These are phyloP conservation scores for Lepidochitona cinerea DNA, from an alignment of 2,888 invertebrate genomes.

Conservation along the genomic window DNA sequence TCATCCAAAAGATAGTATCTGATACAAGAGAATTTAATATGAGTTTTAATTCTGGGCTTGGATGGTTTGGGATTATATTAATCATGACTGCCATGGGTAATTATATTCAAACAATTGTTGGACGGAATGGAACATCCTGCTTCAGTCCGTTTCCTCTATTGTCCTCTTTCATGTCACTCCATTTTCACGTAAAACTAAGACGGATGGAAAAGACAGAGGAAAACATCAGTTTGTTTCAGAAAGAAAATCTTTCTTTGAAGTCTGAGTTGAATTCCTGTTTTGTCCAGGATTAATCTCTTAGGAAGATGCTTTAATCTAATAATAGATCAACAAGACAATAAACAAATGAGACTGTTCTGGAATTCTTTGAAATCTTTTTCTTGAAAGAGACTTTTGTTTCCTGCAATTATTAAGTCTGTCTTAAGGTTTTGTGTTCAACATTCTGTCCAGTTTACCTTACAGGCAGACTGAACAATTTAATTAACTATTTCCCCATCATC, in stretches of 20 bases:
- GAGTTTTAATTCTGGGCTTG: too few species aligned
- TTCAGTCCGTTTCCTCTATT: too few species aligned
- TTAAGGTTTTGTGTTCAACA: not conserved
- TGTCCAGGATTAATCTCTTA: not conserved
- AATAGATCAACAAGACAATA: not conserved
- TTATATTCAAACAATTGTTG: too few species aligned
- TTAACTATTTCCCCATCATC: not conserved
- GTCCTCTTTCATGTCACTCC: too few species aligned
- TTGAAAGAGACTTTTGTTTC: not conserved
- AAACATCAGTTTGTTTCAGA: too few species aligned
- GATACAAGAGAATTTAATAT: too few species aligned
- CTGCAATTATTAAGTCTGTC: not conserved
- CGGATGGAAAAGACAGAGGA: too few species aligned
- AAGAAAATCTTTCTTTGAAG: not conserved
- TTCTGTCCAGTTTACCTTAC: not conserved
- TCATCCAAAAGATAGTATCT: too few species aligned
- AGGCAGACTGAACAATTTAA: not conserved
- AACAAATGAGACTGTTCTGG: not conserved
- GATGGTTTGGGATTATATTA: too few species aligned
- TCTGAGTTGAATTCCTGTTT: not conserved
- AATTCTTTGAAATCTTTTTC: conserved; percentile 5
- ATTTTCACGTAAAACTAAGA: too few species aligned
- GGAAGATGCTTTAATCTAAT: conserved; percentile 4
- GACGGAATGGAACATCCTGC: too few species aligned
- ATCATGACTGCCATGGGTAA: too few species aligned